Conservation (phyloP, 1,140 invertebrate genomes). For the Drosophila repleta region DNA sequence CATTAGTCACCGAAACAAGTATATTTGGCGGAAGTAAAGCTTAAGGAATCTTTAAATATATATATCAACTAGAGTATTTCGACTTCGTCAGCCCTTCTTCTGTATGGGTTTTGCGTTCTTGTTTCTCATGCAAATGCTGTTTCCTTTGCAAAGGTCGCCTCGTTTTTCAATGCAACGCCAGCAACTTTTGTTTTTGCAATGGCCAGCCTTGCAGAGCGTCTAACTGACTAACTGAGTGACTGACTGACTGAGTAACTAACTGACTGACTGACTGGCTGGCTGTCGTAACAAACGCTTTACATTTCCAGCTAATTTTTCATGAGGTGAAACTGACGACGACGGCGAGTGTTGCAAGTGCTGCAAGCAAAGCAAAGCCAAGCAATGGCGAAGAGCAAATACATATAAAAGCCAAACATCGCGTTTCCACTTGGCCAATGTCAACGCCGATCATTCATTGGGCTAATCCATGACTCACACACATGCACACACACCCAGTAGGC, state of each 20-base stretch:
- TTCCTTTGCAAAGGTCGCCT: conserved; percentile 60
- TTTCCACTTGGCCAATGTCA: conserved; percentile 74
- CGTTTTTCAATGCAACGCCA: conserved; percentile 65
- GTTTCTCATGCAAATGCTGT: conserved; percentile 32
- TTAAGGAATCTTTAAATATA: not conserved
- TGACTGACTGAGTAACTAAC: conserved; percentile 20
- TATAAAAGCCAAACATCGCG: conserved; percentile 34
- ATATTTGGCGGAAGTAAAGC: not conserved
- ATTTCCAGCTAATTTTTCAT: conserved; percentile 71
- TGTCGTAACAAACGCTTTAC: conserved; percentile 56
- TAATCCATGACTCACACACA: conserved; percentile 67
- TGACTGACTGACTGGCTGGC: conserved; percentile 27
- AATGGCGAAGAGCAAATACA: conserved; percentile 25
- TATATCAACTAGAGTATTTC: conserved; percentile 6
- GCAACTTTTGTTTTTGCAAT: conserved; percentile 62
- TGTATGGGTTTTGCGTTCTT: conserved; percentile 5
- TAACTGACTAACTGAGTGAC: conserved; percentile 13
- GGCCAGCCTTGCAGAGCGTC: conserved; percentile 41
- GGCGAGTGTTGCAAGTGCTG: conserved; percentile 52
- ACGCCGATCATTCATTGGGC: conserved; percentile 69
- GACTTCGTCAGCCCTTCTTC: not conserved
- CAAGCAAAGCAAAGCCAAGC: conserved; percentile 46
- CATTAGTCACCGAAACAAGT: too few species aligned
- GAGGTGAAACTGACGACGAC: conserved; percentile 41
- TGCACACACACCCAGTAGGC: not conserved